Evolutionary conservation across 2,888 invertebrate species (phyloP), one percentile per base, ranked within the genome.

Genomic region (Hydraecia micacea): DNA sequence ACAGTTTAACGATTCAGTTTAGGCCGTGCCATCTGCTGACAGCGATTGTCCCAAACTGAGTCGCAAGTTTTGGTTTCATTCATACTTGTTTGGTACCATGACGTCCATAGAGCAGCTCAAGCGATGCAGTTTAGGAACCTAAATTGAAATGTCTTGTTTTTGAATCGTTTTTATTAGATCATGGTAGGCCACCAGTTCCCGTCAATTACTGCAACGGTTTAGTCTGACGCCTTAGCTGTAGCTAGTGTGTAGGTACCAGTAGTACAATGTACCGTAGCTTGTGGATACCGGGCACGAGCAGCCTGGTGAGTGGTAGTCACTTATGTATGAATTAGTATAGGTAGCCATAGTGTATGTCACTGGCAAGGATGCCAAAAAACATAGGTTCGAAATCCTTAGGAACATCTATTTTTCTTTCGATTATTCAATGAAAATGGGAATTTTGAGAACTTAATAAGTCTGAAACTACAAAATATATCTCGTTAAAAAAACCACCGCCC

Each of bases 191-290:
- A n/a, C n/a, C n/a, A 36, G 71, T 80, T 55, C 42, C 32, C 36
- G 52, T 55, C 81, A 73, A 63, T 28, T 63, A 36, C 1, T 55
- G 55, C 55, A 39, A 63, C 73, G 36, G 73, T 60, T 49, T 52
- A 18, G 18, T 36, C 18, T 11, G 62, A 72, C 62, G 73, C 62
- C 36, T 71, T 36, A 32, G 18, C 13, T n/a, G 39, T 62, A n/a
- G 25, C 3, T n/a, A n/a, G 36, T 32, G 55, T 25, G 55, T 2
- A 11, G 46, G 8, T 28, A 18, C 32, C 18, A 32, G 39, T 18
- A 58, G 67, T 68, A 73, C 62, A 78, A 55, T 63, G 73, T 63
- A 71, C 80, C 72, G 52, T 52, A 71, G 3, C 15, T 7, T 3
- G 25, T 1, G 55, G 25, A 25, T 15, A 9, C 21, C 11, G 0